These are phyloP conservation scores for Choloepus didactylus DNA, from an alignment of 2,797 vertebrate genomes.

Conservation along the genomic window DNA sequence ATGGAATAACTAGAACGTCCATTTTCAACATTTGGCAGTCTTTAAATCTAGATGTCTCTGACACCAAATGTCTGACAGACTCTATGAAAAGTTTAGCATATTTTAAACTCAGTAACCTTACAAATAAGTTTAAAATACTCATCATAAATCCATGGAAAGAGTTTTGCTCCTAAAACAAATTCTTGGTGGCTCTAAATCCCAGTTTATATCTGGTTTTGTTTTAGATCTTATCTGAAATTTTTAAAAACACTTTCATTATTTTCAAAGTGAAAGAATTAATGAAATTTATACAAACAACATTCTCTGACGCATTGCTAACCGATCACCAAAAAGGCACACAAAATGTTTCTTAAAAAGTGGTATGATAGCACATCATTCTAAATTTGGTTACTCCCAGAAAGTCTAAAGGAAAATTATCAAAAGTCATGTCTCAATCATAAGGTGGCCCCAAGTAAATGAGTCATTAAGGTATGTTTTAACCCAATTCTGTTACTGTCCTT, in stretches of 20 bases:
- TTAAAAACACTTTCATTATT: constrained; percentile 7
- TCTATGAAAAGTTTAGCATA: constrained; percentile 46
- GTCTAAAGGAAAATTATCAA: constrained; percentile 51
- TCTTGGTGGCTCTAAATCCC: not conserved
- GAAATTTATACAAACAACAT: constrained; percentile 43
- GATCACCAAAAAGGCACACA: not conserved
- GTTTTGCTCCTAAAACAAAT: constrained; percentile 50
- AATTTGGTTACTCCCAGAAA: constrained; percentile 34
- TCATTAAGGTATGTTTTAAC: constrained; percentile 40
- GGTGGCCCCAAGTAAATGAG: constrained; percentile 37
- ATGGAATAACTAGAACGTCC: not conserved
- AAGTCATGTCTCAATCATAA: constrained; percentile 49
- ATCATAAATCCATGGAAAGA: constrained; percentile 37
- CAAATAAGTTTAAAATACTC: constrained; percentile 29
- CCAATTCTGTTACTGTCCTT: not conserved
- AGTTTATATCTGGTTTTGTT: constrained; percentile 53
- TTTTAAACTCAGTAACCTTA: constrained; percentile 57
- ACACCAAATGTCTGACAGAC: not conserved
- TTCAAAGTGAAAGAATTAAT: constrained; percentile 69
- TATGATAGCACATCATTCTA: constrained; percentile 32
- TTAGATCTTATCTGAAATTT: constrained; percentile 51
- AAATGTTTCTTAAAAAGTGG: constrained; percentile 37
- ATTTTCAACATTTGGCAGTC: not conserved
- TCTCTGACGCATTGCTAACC: constrained; percentile 17
- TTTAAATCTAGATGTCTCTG: constrained; percentile 50